These are phyloP conservation scores for Takifugu rubripes DNA, from an alignment of 2,797 vertebrate genomes.

Conservation along the genomic window DNA sequence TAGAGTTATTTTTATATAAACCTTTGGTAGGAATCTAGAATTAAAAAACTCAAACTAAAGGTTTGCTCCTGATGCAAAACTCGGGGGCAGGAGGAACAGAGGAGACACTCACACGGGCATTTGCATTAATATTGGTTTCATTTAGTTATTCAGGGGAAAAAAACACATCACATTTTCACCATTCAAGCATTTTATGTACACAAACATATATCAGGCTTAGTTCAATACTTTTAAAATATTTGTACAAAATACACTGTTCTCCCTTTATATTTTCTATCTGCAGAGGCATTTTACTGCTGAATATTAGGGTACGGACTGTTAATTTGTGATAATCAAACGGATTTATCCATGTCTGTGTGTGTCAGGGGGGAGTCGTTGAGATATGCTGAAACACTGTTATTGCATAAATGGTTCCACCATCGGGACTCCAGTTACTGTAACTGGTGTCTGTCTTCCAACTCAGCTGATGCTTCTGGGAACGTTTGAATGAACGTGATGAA, in stretches of 20 bases:
- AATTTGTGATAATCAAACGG: constrained; percentile 38
- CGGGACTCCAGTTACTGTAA: constrained; percentile 42
- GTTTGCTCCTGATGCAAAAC: not conserved
- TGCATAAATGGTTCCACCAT: constrained; percentile 67
- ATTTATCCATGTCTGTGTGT: constrained; percentile 7
- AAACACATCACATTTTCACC: constrained; percentile 67
- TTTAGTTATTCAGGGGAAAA: constrained; percentile 66
- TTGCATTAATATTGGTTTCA: constrained; percentile 73
- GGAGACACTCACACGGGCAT: constrained; percentile 29
- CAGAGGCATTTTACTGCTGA: constrained; percentile 54
- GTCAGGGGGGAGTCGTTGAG: constrained; percentile 22
- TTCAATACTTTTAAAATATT: constrained; percentile 78
- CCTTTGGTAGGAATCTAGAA: no score
- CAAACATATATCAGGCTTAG: constrained; percentile 68
- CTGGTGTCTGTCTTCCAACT: constrained; percentile 28
- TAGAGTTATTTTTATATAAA: no score
- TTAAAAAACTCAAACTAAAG: no score
- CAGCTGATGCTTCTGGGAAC: constrained; percentile 46
- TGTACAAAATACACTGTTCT: constrained; percentile 79
- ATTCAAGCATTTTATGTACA: constrained; percentile 70
- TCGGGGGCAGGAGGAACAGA: constrained; percentile 44
- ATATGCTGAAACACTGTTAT: constrained; percentile 67
- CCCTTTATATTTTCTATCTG: constrained; percentile 62
- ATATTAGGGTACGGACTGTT: constrained; percentile 51
- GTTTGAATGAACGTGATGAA: constrained; percentile 53